A percentile compares a stretch with the other conserved stretches of the same genome.
Conservation (phyloP, 2,888 invertebrate species). For the Drosophila crucigera region DNA sequence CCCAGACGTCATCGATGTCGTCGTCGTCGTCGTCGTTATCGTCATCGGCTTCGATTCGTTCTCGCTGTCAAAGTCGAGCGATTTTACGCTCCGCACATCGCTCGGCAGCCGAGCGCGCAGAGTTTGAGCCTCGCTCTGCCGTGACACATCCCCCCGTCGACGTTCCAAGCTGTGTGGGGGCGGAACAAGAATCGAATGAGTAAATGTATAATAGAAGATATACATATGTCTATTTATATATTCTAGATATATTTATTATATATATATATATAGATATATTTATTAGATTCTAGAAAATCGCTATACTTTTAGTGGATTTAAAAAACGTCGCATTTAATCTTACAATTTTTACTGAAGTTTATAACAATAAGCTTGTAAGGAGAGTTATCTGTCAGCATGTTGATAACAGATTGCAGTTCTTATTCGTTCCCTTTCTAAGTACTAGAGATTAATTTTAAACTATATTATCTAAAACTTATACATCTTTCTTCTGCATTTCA, state of each 20-base stretch:
- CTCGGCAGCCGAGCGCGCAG: conserved; percentile 72
- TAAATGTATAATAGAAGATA: not conserved
- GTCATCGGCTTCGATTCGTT: conserved; percentile 84
- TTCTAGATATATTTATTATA: not conserved
- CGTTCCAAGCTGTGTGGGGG: conserved; percentile 70
- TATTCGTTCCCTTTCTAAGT: no score
- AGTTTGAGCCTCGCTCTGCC: conserved; percentile 69
- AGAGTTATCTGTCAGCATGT: no score
- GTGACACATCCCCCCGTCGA: conserved; percentile 75
- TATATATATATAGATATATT: no score
- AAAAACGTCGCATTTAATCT: no score
- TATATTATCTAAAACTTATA: no score
- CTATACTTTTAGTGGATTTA: not conserved
- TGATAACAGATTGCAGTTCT: no score
- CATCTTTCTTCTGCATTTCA: no score
- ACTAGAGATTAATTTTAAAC: no score
- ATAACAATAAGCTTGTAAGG: no score
- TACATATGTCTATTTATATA: not conserved
- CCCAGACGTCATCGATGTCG: conserved; percentile 10
- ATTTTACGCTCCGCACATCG: conserved; percentile 88
- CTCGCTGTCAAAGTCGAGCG: conserved; percentile 92
- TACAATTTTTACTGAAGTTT: no score
- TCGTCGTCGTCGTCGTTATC: conserved; percentile 24
- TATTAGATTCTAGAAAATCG: not conserved
- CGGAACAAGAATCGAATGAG: not conserved